These are phyloP conservation scores for Heterodera carotae DNA, from an alignment of 1,140 invertebrate genomes.

Conservation along the genomic window DNA sequence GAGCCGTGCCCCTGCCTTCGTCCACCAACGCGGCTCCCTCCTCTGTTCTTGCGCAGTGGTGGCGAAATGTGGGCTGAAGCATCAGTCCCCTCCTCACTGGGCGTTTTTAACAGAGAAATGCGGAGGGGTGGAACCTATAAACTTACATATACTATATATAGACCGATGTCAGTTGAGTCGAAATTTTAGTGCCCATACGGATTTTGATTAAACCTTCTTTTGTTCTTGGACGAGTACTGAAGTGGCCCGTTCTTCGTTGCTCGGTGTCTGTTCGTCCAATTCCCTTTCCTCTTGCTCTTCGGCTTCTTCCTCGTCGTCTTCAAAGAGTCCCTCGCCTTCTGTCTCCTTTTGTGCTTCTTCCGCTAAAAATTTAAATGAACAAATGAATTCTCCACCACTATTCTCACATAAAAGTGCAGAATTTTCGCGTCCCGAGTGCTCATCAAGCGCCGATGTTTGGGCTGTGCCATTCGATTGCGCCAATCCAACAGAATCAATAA, in stretches of 20 bases:
- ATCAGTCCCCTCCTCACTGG: conserved; percentile 31
- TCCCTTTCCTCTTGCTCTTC: conserved; percentile 28
- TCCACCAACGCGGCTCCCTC: conserved; percentile 5
- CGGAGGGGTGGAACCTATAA: conserved; percentile 36
- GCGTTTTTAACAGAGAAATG: conserved; percentile 38
- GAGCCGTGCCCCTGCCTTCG: neutral
- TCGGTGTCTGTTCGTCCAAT: neutral
- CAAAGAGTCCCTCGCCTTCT: conserved; percentile 20
- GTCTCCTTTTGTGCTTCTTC: conserved; percentile 18
- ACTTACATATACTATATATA: too few relatives aligned
- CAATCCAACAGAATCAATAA: neutral
- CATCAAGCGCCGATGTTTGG: neutral
- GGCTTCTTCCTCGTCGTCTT: conserved; percentile 21
- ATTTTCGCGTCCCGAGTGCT: neutral
- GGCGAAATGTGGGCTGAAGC: conserved; percentile 9
- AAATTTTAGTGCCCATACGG: too few relatives aligned
- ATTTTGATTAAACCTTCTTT: conserved; percentile 34
- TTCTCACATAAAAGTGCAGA: neutral
- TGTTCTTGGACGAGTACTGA: conserved; percentile 14
- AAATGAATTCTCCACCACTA: neutral
- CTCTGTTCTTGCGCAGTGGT: neutral
- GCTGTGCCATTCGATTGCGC: neutral
- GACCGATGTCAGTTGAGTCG: too few relatives aligned
- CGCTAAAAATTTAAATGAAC: neutral
- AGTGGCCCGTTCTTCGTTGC: neutral